Evolutionary conservation across 1,140 invertebrate genomes (phyloP), one percentile per base, ranked within the genome.

Genomic region (Campodea augens): DNA sequence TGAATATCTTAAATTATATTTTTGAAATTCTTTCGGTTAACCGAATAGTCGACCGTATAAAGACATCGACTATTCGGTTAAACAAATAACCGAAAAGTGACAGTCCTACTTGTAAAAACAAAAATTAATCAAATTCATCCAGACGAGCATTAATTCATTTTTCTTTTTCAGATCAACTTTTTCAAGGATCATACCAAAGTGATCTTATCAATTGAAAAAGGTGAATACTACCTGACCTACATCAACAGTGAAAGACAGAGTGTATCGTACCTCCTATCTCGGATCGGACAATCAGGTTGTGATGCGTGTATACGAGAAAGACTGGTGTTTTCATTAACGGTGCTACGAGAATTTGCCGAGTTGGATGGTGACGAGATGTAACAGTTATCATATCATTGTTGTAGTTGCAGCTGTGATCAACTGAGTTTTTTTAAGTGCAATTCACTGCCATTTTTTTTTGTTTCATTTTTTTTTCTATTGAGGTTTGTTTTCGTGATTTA

Each of bases 171-270:
- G 71, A 66, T 75, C 23, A 75, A 75, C 56, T 75, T 76, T 55
- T 74, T 76, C 58, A 65, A 69, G 51, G 73, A 75, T 54, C 72
- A 75, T 54, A 72, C 69, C 12, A 75, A 75, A 54, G 60, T 74
- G 23, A 70, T 75, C 46, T 48, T 74, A 10, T 52, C 54, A 37
- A 49, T 51, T 32, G 57, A 55, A 7, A 41, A 50, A 7, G 43
- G 48, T 19, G 52, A 57, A 13, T 71, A 67, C 47, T 65, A 66
- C 20, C 51, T 74, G 7, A 71, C 72, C 60, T 64, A 65, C 51
- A 74, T 75, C 51, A 67, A 72, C 55, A 65, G 67, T 45, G 65
- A 70, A 38, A 60, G 71, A 38, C 65, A 66, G 25, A 67, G 71
- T n/a, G 61, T 61, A 23, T 74, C 73, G 2, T 79, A 67, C 55